Conservation (phyloP, 2,888 invertebrate genomes). For the Mycalesis mineus region DNA sequence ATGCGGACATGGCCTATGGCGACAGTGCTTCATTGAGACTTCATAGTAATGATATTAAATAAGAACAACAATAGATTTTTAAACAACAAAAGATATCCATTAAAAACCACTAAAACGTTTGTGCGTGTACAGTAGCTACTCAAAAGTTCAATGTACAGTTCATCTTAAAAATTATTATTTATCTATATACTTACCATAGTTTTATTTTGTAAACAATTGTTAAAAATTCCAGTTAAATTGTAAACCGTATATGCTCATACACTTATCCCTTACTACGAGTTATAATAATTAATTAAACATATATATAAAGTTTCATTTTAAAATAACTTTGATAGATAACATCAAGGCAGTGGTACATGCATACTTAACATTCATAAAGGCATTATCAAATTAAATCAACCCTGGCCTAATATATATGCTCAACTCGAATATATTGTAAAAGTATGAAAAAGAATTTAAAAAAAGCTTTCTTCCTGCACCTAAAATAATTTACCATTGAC, state of each 20-base stretch:
- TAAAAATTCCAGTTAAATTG: slow-evolving; percentile 8
- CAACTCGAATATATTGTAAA: no score
- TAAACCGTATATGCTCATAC: slow-evolving; percentile 30
- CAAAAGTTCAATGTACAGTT: background rate
- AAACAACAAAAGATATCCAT: background rate
- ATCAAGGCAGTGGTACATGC: slow-evolving; percentile 63
- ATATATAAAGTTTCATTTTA: slow-evolving; percentile 49
- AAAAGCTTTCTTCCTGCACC: background rate
- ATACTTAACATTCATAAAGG: slow-evolving; percentile 16
- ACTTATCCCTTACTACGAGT: slow-evolving; percentile 36
- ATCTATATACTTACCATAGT: background rate
- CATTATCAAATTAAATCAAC: background rate
- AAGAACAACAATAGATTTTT: background rate
- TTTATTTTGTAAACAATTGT: slow-evolving; percentile 5
- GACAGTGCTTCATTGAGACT: no score
- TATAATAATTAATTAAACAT: slow-evolving; percentile 47
- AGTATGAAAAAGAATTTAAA: background rate
- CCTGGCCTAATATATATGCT: background rate
- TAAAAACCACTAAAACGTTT: slow-evolving; percentile 25
- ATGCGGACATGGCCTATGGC: no score
- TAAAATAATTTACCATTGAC: no score
- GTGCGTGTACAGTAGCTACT: slow-evolving; percentile 38
- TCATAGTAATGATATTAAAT: no score
- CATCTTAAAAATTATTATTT: slow-evolving; percentile 19
- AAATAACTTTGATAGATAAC: slow-evolving; percentile 54